Percentiles rank a stretch among this genome's conserved stretches.
These are phyloP conservation scores for Eristalis arbustorum DNA, from an alignment of 2,888 invertebrate genomes.

Conservation along the genomic window DNA sequence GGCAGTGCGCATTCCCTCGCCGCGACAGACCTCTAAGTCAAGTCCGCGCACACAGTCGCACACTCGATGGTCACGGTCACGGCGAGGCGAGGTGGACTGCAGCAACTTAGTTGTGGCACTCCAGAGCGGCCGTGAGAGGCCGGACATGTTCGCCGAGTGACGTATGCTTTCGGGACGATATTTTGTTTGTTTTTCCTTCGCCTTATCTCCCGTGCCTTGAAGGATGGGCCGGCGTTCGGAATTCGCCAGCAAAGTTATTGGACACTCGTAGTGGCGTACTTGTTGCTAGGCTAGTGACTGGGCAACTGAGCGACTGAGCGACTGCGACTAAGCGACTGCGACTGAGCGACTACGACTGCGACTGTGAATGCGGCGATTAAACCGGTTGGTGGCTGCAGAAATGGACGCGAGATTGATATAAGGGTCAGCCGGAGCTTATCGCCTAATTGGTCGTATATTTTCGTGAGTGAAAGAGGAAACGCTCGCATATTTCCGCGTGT, in stretches of 20 bases:
- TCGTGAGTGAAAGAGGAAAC: constrained; percentile 27
- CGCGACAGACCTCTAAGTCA: constrained; percentile 59
- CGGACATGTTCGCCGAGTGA: constrained; percentile 53
- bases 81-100: constrained; percentile 43
- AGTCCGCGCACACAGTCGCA: background rate
- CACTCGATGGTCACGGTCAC: constrained; percentile 42
- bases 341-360: background rate
- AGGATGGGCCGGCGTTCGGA: constrained; percentile 59
- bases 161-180: constrained; percentile 68
- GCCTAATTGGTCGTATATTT: constrained; percentile 65
- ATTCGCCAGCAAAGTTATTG: constrained; percentile 63
- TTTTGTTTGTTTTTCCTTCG: constrained; percentile 45
- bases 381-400: constrained; percentile 36
- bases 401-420: constrained; percentile 63
- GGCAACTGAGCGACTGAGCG: too few species aligned
- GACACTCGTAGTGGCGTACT: constrained; percentile 56
- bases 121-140: constrained; percentile 43
- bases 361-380: constrained; percentile 33
- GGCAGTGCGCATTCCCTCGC: background rate
- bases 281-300: constrained; percentile 5
- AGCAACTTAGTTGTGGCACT: constrained; percentile 67
- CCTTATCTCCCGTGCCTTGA: constrained; percentile 67
- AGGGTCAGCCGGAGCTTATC: constrained; percentile 64
- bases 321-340: too few species aligned
- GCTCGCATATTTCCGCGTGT: constrained; percentile 32